phyloP scores from a whole-genome alignment of 2,797 vertebrate genomes.

The Ctenochaetus hawaiiensis region DNA sequence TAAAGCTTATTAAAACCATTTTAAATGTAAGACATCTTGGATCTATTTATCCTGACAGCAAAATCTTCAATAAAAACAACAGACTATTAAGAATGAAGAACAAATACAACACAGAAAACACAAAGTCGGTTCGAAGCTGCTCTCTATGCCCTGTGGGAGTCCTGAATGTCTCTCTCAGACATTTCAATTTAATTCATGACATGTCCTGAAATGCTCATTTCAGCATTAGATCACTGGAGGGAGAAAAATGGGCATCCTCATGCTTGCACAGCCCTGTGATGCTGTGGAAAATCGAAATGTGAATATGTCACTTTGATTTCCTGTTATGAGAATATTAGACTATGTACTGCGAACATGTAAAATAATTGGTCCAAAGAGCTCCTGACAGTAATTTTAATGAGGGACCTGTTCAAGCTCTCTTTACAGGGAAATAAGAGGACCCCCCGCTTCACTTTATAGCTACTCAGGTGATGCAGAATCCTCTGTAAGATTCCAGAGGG shows the following conservation, averaged over 20 bases:
- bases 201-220: conserved; percentile 54
- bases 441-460: conserved; percentile 16
- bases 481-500: conserved; percentile 17
- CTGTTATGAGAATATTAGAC: conserved; percentile 48
- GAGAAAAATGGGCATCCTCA: conserved; percentile 32
- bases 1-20: neutral
- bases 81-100: neutral
- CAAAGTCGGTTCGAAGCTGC: conserved; percentile 20
- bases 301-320: conserved; percentile 62
- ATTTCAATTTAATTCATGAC: conserved; percentile 50
- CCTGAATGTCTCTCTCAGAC: conserved; percentile 39
- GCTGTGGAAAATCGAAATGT: conserved; percentile 51
- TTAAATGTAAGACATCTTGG: neutral
- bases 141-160: conserved; percentile 17
- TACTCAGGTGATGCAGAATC: conserved; percentile 10
- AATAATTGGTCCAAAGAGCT: conserved; percentile 46
- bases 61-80: conserved; percentile 1
- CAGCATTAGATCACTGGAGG: conserved; percentile 45
- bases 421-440: conserved; percentile 25
- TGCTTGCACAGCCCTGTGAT: conserved; percentile 29
- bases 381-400: conserved; percentile 40
- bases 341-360: conserved; percentile 38
- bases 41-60: neutral
- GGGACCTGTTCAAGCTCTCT: conserved; percentile 8
- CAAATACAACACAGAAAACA: conserved; percentile 17